Conservation (phyloP, 2,888 invertebrate species). For the Drosophila multiciliata region DNA sequence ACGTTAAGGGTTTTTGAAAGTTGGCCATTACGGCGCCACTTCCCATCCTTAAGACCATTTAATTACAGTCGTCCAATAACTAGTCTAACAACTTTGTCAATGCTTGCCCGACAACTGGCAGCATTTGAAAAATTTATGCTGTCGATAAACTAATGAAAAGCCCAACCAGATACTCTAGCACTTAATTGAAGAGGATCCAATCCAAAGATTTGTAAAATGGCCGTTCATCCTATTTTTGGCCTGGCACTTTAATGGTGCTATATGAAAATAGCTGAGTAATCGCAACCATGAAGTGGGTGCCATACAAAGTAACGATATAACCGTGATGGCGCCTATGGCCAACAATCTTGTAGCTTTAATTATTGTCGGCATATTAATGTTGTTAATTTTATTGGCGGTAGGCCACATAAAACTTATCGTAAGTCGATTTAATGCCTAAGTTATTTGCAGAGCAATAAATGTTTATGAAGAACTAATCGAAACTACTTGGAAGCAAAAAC, state of each 20-base stretch:
- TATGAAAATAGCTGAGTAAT: slow-evolving; percentile 25
- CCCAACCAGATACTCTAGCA: slow-evolving; percentile 56
- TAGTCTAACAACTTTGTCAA: slow-evolving; percentile 55
- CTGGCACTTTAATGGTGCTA: slow-evolving; percentile 21
- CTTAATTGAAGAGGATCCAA: slow-evolving; percentile 68
- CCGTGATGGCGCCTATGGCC: slow-evolving; percentile 9
- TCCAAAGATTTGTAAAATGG: slow-evolving; percentile 50
- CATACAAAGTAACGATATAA: slow-evolving; percentile 42
- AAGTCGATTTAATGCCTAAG: slow-evolving; percentile 18
- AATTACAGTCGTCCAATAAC: slow-evolving; percentile 59
- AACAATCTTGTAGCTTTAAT: slow-evolving; percentile 30
- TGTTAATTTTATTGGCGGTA: slow-evolving; percentile 23
- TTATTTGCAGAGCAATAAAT: neutral
- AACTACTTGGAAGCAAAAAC: neutral
- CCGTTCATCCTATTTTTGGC: slow-evolving; percentile 19
- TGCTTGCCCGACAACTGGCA: slow-evolving; percentile 28
- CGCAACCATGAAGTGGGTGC: slow-evolving; percentile 41
- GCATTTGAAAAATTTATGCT: slow-evolving; percentile 71
- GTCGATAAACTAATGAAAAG: slow-evolving; percentile 79
- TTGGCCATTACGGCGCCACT: slow-evolving; percentile 49
- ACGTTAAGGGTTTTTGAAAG: slow-evolving; percentile 68
- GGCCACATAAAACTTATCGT: slow-evolving; percentile 41
- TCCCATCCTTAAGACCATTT: slow-evolving; percentile 49
- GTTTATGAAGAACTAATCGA: neutral
- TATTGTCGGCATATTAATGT: slow-evolving; percentile 20